Base-by-base conservation (phyloP, 2,888 invertebrate species). In the Sturmia bella region DNA sequence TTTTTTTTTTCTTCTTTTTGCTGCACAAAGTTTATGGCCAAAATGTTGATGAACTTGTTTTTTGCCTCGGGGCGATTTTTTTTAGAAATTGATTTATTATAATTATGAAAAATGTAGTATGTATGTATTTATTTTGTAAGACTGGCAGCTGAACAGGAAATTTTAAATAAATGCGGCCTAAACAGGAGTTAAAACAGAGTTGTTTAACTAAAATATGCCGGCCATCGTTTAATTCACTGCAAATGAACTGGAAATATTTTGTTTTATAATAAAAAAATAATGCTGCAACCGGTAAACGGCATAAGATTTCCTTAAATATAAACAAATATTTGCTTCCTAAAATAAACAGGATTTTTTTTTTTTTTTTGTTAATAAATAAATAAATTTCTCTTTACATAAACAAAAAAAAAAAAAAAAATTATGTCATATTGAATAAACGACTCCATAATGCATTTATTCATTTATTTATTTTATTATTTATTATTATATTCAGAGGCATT, bases 11-110 rank as follows among this genome's bases (percentile, higher is more conserved):
- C 32, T 32, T 5, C 32, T 32, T 32, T n/a, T n/a, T n/a, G n/a
- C 21, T 9, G 32, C 13, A 45, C 48, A 74, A 80, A 80, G 80
- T 80, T 80, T 80, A 80, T 80, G 80, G 80, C 75, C 80, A 80
- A 78, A 79, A 70, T 80, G 74, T 80, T 50, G 78, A 73, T 79
- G 78, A 79, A 79, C 78, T 73, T 79, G 78, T 79, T 79, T 70
- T 61, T 52, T 27, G 3, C 3, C 21, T 52, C 7, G 32, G 7
- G 32, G 4, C 24, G 13, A 13, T 56, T 56, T 27, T 24, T 43
- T 54, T 56, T 6, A 32, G 5, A 59, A 59, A 59, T 43, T 52
- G 39, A 72, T 50, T 59, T 59, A 39, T 24, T 27, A 48, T 37
- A 70, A 39, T 72, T 72, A 59, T 59, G 6, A 32, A 24, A 56